phyloP scores from a whole-genome alignment of 2,113 vertebrate genomes.

The Ciconia stormi region DNA sequence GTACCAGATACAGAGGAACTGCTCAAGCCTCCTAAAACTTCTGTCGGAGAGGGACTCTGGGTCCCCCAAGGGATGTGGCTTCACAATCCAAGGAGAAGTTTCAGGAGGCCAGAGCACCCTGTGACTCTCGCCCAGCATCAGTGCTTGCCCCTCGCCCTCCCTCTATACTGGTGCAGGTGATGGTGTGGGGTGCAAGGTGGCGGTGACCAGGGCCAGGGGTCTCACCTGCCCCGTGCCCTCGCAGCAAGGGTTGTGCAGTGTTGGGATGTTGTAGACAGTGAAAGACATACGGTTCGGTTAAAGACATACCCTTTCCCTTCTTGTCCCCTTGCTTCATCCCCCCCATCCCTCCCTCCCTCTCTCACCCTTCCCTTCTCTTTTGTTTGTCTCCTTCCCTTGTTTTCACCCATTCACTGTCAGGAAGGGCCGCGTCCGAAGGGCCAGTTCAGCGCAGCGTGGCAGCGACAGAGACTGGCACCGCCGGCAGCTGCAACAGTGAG shows the following conservation, averaged over 20 bases:
- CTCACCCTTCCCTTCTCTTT: slow-evolving; percentile 72
- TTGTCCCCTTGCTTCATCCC: slow-evolving; percentile 53
- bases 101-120: neutral
- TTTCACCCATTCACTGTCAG: slow-evolving; percentile 72
- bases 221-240: fast-evolving
- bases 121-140: neutral
- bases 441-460: slow-evolving; percentile 73
- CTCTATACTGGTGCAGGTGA: neutral
- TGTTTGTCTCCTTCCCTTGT: slow-evolving; percentile 69
- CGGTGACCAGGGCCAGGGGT: neutral
- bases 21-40: neutral
- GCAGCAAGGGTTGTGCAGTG: neutral
- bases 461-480: slow-evolving; percentile 74
- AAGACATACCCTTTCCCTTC: slow-evolving; percentile 62
- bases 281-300: slow-evolving; percentile 1
- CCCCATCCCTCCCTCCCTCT: slow-evolving; percentile 49
- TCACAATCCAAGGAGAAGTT: neutral
- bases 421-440: slow-evolving; percentile 78
- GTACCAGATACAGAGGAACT: neutral
- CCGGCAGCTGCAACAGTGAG: slow-evolving; percentile 79
- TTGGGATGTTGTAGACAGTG: neutral
- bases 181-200: neutral
- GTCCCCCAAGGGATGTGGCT: neutral
- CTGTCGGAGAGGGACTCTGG: neutral
- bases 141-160: neutral